Conservation (phyloP, 2,888 invertebrate genomes). For the Drosophila gaucha region DNA sequence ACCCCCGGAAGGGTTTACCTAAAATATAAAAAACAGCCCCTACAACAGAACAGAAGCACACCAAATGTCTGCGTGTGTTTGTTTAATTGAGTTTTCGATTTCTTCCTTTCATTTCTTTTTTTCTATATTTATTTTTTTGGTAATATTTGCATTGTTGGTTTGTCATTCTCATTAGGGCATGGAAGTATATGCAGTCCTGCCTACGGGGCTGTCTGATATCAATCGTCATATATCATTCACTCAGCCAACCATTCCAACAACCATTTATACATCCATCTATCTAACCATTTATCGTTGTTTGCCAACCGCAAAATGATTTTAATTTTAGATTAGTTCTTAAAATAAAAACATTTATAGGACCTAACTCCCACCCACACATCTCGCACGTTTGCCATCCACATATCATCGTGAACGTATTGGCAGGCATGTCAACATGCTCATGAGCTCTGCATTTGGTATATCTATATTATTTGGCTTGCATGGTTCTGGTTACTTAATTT, state of each 20-base stretch:
- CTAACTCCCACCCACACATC: slow-evolving; percentile 17
- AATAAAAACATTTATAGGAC: slow-evolving; percentile 19
- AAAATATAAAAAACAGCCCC: slow-evolving; percentile 3
- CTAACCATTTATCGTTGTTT: slow-evolving; percentile 48
- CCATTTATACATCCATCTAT: slow-evolving; percentile 27
- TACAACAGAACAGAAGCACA: slow-evolving; percentile 20
- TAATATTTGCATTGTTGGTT: slow-evolving; percentile 68
- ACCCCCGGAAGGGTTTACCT: slow-evolving; percentile 28
- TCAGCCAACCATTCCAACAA: slow-evolving; percentile 26
- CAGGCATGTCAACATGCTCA: slow-evolving; percentile 59
- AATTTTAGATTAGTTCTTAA: slow-evolving; percentile 80
- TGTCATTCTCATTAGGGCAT: slow-evolving; percentile 76
- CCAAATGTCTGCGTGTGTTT: slow-evolving; percentile 57
- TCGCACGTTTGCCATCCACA: slow-evolving; percentile 51
- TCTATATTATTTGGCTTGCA: slow-evolving; percentile 66
- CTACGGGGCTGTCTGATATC: slow-evolving; percentile 46
- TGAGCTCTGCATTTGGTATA: slow-evolving; percentile 20
- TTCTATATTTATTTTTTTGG: slow-evolving; percentile 27
- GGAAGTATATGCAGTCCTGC: slow-evolving; percentile 25
- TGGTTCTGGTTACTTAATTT: slow-evolving; percentile 77
- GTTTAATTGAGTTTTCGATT: slow-evolving; percentile 74
- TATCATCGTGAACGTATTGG: slow-evolving; percentile 40
- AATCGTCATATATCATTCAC: slow-evolving; percentile 64
- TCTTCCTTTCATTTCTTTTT: slow-evolving; percentile 33
- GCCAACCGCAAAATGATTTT: slow-evolving; percentile 74